phyloP scores from a whole-genome alignment of 2,888 invertebrate genomes.

The Psylliodes chrysocephalus region DNA sequence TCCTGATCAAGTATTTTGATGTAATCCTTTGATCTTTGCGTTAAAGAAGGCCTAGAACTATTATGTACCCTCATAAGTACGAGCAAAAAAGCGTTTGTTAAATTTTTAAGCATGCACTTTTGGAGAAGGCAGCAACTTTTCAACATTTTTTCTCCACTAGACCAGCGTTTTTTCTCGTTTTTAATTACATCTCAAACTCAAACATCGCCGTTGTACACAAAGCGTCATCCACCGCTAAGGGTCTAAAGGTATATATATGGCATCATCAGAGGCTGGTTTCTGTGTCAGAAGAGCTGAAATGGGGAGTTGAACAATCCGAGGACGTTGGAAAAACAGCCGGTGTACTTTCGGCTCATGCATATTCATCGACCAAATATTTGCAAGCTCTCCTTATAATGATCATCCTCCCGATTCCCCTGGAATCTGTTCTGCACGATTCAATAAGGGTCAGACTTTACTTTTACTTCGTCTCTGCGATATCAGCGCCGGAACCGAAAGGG shows the following conservation, averaged over 20 bases:
- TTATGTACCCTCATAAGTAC: too few relatives aligned
- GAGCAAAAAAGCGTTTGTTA: too few relatives aligned
- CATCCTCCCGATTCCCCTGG: constrained; percentile 54
- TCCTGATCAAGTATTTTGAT: too few relatives aligned
- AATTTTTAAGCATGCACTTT: too few relatives aligned
- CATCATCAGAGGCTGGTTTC: constrained; percentile 32
- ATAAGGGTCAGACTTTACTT: constrained; percentile 49
- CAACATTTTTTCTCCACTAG: too few relatives aligned
- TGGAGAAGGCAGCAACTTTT: too few relatives aligned
- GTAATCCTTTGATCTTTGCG: too few relatives aligned
- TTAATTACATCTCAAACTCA: constrained; percentile 20
- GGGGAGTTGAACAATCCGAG: constrained; percentile 50
- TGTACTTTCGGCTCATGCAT: constrained; percentile 62
- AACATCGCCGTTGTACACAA: constrained; percentile 21
- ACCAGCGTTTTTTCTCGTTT: neutral
- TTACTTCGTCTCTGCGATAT: constrained; percentile 23
- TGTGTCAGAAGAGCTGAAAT: constrained; percentile 31
- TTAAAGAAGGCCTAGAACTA: too few relatives aligned
- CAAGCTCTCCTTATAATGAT: constrained; percentile 63
- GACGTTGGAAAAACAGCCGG: constrained; percentile 62
- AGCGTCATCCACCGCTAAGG: constrained; percentile 22
- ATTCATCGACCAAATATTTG: constrained; percentile 64
- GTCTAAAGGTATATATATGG: constrained; percentile 28
- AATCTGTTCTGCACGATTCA: constrained; percentile 52
- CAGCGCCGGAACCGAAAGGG: constrained; percentile 19